A percentile compares a stretch with the other conserved stretches of the same genome.
Evolutionary conservation across 2,797 vertebrate genomes (phyloP).

Genomic region (Malacoraja senta): DNA sequence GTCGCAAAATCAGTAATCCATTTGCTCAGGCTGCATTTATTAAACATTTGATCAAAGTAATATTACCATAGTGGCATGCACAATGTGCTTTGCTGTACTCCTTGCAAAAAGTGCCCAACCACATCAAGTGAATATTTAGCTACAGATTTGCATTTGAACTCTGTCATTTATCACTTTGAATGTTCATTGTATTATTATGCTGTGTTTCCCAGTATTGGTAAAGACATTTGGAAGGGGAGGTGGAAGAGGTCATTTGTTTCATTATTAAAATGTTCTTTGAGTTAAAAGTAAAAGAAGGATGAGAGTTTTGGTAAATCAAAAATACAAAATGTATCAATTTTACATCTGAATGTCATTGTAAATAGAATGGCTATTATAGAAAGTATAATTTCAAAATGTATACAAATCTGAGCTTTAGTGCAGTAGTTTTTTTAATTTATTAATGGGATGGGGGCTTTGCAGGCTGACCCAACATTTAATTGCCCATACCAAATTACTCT

Average conservation of each 20-base stretch:
- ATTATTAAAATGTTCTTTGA: not conserved
- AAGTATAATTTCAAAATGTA: not conserved
- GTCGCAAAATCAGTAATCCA: no score
- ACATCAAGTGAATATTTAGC: not conserved
- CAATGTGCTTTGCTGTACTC: not conserved
- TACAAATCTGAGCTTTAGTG: no score
- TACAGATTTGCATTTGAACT: not conserved
- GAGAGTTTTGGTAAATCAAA: not conserved
- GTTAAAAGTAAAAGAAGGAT: not conserved
- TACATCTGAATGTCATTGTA: not conserved
- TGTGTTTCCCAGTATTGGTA: not conserved
- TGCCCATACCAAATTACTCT: no score
- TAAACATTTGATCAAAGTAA: no score
- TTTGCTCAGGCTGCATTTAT: no score
- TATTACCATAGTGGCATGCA: not conserved
- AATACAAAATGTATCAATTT: not conserved
- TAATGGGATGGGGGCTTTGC: no score
- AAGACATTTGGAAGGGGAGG: not conserved
- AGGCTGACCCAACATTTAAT: no score
- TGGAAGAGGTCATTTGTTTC: not conserved
- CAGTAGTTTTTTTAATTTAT: no score
- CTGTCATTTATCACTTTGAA: not conserved
- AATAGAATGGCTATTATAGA: not conserved
- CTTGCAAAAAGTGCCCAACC: not conserved
- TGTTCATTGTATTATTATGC: not conserved